These are phyloP conservation scores for Platypus cylindrus DNA, from an alignment of 2,888 invertebrate species.

Conservation along the genomic window DNA sequence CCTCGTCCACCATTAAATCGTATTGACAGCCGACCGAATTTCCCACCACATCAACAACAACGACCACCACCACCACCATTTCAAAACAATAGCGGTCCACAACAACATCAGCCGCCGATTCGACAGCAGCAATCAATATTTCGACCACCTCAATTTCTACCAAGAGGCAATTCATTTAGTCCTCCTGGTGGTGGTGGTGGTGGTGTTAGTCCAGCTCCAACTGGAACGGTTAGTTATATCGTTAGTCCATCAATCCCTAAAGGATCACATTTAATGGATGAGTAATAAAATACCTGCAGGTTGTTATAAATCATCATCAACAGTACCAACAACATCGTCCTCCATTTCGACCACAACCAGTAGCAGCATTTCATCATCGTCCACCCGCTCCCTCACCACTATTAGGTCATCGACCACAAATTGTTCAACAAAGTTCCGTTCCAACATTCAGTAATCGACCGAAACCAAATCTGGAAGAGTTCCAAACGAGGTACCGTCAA, in stretches of 20 bases:
- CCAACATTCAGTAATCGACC: slow-evolving; percentile 19
- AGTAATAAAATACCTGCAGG: slow-evolving; percentile 20
- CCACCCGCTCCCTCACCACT: slow-evolving; percentile 40
- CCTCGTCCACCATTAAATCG: slow-evolving; percentile 33
- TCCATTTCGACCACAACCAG: slow-evolving; percentile 34
- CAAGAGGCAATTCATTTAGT: no score
- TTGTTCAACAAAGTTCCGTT: slow-evolving; percentile 25
- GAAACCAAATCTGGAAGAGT: slow-evolving; percentile 19
- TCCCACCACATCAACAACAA: slow-evolving; percentile 24
- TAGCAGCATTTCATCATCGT: no score
- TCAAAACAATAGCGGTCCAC: slow-evolving; percentile 25
- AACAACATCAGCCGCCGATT: slow-evolving; percentile 9
- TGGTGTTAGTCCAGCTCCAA: slow-evolving; percentile 9
- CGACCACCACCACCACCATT: slow-evolving; percentile 24
- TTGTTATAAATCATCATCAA: slow-evolving; percentile 7
- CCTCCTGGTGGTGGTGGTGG: slow-evolving; percentile 25
- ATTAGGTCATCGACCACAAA: slow-evolving; percentile 20
- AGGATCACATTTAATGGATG: slow-evolving; percentile 9
- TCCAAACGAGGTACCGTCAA: slow-evolving; percentile 9
- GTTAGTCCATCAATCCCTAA: no score
- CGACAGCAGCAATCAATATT: slow-evolving; percentile 5
- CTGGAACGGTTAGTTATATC: slow-evolving; percentile 9
- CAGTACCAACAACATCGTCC: slow-evolving; percentile 17
- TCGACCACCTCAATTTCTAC: slow-evolving; percentile 9
- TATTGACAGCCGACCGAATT: slow-evolving; percentile 35